Conservation (phyloP, 1,140 invertebrate species). For the Triops longicaudatus region DNA sequence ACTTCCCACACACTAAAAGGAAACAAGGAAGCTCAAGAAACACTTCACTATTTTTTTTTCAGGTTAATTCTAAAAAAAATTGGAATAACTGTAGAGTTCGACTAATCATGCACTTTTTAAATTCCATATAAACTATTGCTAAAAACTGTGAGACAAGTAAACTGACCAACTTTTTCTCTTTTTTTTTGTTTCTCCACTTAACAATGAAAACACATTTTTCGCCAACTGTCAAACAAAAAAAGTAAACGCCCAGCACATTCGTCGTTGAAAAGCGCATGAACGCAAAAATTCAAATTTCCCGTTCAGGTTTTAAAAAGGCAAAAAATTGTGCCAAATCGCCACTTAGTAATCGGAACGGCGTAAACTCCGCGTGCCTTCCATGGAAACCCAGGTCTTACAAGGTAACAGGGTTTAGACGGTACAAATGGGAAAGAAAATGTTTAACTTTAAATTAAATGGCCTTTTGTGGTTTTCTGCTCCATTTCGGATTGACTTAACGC, state of each 20-base stretch:
- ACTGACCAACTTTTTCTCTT: neutral
- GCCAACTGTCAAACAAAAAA: neutral
- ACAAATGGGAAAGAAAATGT: neutral
- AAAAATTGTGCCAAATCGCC: no score
- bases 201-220: neutral
- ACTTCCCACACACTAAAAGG: neutral
- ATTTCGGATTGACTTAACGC: slow-evolving; percentile 35
- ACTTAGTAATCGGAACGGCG: no score
- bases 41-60: neutral
- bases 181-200: neutral
- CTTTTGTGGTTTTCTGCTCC: neutral
- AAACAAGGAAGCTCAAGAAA: neutral
- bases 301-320: no score
- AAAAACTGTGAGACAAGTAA: slow-evolving; percentile 8
- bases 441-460: neutral
- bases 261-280: no score
- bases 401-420: no score
- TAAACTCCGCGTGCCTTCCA: no score
- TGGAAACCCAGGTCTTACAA: no score
- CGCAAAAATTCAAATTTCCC: no score
- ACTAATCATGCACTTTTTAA: slow-evolving; percentile 1
- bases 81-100: neutral
- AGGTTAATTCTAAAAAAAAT: neutral
- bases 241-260: neutral
- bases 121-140: neutral